Evolutionary conservation across 1,140 invertebrate genomes (phyloP).

Genomic region (Argopecten irradians): DNA sequence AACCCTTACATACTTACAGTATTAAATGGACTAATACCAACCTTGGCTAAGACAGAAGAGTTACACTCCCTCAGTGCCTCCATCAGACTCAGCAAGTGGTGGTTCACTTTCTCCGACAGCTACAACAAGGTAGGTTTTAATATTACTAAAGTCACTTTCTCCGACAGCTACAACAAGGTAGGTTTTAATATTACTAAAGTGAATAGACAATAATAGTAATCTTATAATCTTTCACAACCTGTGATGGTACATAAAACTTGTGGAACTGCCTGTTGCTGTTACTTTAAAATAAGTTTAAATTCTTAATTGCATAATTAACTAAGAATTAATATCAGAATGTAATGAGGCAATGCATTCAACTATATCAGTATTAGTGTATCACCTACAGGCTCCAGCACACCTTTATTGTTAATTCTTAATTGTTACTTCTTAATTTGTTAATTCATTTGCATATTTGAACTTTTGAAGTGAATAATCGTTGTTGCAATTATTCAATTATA

Average conservation of each 20-base stretch:
- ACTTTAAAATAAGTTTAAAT: too few relatives aligned
- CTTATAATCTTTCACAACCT: neutral
- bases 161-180: constrained; percentile 85
- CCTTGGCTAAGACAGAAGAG: constrained; percentile 88
- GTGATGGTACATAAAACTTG: neutral
- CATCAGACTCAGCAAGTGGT: constrained; percentile 96
- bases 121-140: constrained; percentile 73
- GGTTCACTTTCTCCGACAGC: constrained; percentile 97
- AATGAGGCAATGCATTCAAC: too few relatives aligned
- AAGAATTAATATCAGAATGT: too few relatives aligned
- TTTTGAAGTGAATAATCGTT: too few relatives aligned
- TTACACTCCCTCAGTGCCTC: constrained; percentile 97
- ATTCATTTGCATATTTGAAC: too few relatives aligned
- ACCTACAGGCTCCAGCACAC: too few relatives aligned
- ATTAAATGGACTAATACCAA: constrained; percentile 50
- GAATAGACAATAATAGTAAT: neutral
- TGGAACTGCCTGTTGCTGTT: too few relatives aligned
- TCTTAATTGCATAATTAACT: too few relatives aligned
- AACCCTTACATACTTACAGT: neutral
- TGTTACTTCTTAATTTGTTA: too few relatives aligned
- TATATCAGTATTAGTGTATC: too few relatives aligned
- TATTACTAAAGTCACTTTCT: constrained; percentile 89
- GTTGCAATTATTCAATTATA: too few relatives aligned
- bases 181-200: constrained; percentile 74
- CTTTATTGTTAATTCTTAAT: too few relatives aligned